Base-by-base conservation (phyloP, 2,797 vertebrate species). In the Enteromius treurensis region DNA sequence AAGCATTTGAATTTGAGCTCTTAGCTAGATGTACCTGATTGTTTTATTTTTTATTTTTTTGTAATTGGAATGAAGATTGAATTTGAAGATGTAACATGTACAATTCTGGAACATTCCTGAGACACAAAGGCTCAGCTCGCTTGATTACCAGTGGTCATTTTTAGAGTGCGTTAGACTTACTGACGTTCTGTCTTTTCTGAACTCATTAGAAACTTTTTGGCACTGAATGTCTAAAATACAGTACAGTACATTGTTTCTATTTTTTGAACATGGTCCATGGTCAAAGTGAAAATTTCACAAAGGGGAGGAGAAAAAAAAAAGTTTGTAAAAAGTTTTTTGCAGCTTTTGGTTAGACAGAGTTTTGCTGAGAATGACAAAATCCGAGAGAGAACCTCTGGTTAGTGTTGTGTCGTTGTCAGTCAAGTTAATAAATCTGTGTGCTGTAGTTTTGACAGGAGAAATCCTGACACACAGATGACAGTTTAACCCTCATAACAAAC, bases 111-210 rank as follows among this genome's bases (percentile, higher is more conserved):
- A 64, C 26, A 32, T 8, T 14, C 0, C 58, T 19, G 40, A 9
- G 3, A 34, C 13, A 29, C 51, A 47, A 37, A 68, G 29, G 11
- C 34, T 76, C 3, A 64, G 2, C 34, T 47, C 17, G 23, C 19
- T 45, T 60, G 42, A 42, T 65, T 51, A 64, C 3, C 10, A 26
- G n/a, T 1, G 11, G 47, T 3, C 6, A 55, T 23, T 68, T 17
- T 40, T 37, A 26, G 11, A 45, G 47, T 10, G 19, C 37, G 19
- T 23, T 45, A 67, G 42, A 79, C 32, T 8, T 74, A 29, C 23
- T 82, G 71, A 45, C 34, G 45, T 68, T 68, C 71, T 76, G 14
- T 76, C 9, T 73, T 69, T 53, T 70, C 51, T 60, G 79, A 81
- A 37, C 19, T 67, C 11, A 67, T 51, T 21, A 37, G 13, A 77